Percentiles rank a stretch among this genome's conserved stretches.
Evolutionary conservation across 2,797 vertebrate species (phyloP).

Genomic region (Zenarchopterus dispar): DNA sequence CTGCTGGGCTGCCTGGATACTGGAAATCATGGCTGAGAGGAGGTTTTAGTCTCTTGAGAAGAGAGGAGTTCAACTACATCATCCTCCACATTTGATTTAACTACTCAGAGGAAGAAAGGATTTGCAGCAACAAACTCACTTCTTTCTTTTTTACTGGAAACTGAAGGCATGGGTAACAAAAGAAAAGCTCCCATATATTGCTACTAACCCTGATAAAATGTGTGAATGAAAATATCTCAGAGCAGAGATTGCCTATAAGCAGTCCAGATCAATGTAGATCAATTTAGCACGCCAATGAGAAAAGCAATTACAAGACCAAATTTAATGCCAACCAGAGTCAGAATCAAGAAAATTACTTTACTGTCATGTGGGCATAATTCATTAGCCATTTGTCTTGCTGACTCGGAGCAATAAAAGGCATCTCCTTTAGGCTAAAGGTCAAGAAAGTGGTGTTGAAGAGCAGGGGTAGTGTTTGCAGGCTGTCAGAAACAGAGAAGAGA

Average conservation of each 20-base stretch:
- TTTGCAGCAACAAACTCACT: slow-evolving; percentile 46
- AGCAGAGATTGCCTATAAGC: slow-evolving; percentile 23
- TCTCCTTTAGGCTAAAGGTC: slow-evolving; percentile 31
- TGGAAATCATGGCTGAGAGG: slow-evolving; percentile 61
- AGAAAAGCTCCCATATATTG: slow-evolving; percentile 27
- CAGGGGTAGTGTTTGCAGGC: slow-evolving; percentile 56
- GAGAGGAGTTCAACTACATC: slow-evolving; percentile 52
- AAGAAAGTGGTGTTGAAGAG: slow-evolving; percentile 35
- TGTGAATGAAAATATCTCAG: slow-evolving; percentile 39
- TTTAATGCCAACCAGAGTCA: slow-evolving; percentile 15
- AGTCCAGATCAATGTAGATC: slow-evolving; percentile 2
- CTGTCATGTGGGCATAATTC: background rate
- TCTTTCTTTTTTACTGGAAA: slow-evolving; percentile 29
- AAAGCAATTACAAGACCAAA: background rate
- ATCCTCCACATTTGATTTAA: slow-evolving; percentile 55
- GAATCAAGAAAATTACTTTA: background rate
- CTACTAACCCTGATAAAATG: slow-evolving; percentile 36
- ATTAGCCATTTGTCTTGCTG: slow-evolving; percentile 23
- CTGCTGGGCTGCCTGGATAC: slow-evolving; percentile 62
- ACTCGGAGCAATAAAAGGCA: slow-evolving; percentile 36
- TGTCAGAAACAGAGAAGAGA: slow-evolving; percentile 50
- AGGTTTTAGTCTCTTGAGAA: slow-evolving; percentile 46
- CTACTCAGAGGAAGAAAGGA: slow-evolving; percentile 52
- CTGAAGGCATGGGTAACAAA: slow-evolving; percentile 38
- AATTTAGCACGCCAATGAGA: no score